Evolutionary conservation across 2,888 invertebrate genomes (phyloP).

Genomic region (Oscheius sp.): DNA sequence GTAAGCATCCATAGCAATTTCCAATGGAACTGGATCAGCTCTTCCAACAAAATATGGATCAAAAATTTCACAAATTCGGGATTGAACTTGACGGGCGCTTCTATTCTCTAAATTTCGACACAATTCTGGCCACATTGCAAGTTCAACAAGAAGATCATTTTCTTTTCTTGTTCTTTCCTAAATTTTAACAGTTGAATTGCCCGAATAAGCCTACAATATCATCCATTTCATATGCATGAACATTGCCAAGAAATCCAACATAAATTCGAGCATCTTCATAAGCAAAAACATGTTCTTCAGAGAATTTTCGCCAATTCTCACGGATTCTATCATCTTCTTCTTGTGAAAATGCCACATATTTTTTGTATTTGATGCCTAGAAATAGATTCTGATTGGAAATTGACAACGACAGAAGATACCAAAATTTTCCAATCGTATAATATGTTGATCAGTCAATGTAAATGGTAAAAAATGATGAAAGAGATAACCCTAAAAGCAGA

Average conservation of each 20-base stretch:
- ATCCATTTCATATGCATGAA: not conserved
- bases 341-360: constrained; percentile 5
- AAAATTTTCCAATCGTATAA: constrained; percentile 15
- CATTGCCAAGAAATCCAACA: constrained; percentile 21
- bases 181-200: not conserved
- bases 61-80: constrained; percentile 23
- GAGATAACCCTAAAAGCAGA: constrained; percentile 26
- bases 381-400: not conserved
- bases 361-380: constrained; percentile 25
- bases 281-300: constrained; percentile 24
- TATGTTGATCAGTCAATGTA: constrained; percentile 8
- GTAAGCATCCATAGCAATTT: not conserved
- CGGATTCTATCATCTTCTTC: constrained; percentile 37
- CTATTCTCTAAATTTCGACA: constrained; percentile 29
- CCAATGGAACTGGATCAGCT: constrained; percentile 14
- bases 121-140: constrained; percentile 25
- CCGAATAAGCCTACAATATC: not conserved
- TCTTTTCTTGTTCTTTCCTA: not conserved
- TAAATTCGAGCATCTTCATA: constrained; percentile 36
- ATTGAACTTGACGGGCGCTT: constrained; percentile 21
- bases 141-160: constrained; percentile 6
- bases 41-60: constrained; percentile 28
- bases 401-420: not conserved
- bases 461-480: constrained; percentile 31
- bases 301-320: constrained; percentile 31